These are phyloP conservation scores for Chloebia gouldiae DNA, from an alignment of 2,113 vertebrate species.

Conservation along the genomic window DNA sequence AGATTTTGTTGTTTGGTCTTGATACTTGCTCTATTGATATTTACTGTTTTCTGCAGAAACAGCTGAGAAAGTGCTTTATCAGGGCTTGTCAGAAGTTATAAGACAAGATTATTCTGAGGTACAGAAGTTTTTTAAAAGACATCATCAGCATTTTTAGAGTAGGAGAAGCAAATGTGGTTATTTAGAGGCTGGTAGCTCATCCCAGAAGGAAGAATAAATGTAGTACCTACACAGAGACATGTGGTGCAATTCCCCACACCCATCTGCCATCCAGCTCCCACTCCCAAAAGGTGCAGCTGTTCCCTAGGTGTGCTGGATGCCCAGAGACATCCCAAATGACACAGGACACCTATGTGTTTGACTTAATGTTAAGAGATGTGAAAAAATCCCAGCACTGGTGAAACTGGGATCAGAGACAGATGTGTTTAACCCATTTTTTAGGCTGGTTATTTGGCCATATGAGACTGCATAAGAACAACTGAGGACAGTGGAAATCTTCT, in stretches of 20 bases:
- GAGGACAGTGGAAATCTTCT: background rate
- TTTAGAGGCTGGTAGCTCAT: background rate
- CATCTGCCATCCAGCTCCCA: background rate
- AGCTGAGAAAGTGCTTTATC: background rate
- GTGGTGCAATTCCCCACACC: background rate
- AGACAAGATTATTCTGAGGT: background rate
- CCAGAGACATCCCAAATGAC: background rate
- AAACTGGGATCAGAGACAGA: background rate
- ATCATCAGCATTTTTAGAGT: background rate
- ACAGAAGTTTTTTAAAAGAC: background rate
- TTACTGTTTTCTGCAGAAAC: background rate
- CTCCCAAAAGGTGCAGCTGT: background rate
- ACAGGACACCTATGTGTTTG: background rate
- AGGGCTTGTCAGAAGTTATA: background rate
- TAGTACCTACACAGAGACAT: background rate
- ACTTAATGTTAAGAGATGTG: background rate
- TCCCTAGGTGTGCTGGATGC: background rate
- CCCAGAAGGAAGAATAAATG: background rate
- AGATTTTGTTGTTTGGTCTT: background rate
- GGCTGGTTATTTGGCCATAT: background rate
- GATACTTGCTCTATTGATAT: background rate
- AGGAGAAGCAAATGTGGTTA: background rate
- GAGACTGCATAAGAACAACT: background rate
- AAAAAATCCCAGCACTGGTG: background rate
- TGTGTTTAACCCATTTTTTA: background rate